A percentile compares a stretch with the other conserved stretches of the same genome.
Conservation (phyloP, 2,888 invertebrate genomes). For the Drosophila ezoana region DNA sequence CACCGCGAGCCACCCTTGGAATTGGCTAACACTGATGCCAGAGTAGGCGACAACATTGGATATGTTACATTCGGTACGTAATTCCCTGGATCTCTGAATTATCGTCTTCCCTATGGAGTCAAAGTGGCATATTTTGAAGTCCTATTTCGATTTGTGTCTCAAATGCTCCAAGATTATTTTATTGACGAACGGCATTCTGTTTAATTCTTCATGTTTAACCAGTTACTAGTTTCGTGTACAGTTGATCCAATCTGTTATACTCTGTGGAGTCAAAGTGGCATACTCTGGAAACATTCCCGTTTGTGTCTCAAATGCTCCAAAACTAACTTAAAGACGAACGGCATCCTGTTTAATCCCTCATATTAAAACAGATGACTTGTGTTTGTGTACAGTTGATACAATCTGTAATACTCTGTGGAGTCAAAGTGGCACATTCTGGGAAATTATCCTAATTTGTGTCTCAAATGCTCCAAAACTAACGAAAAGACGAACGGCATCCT, state of each 20-base stretch:
- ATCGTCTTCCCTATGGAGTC: slow-evolving; percentile 18
- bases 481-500: slow-evolving; percentile 43
- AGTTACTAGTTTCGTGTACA: slow-evolving; percentile 44
- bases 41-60: slow-evolving; percentile 98
- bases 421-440: slow-evolving; percentile 44
- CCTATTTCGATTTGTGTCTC: slow-evolving; percentile 39
- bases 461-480: slow-evolving; percentile 51
- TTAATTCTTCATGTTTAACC: slow-evolving; percentile 21
- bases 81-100: neutral
- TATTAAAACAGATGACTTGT: slow-evolving; percentile 57
- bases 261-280: slow-evolving; percentile 53
- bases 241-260: neutral
- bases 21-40: slow-evolving; percentile 96
- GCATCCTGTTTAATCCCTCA: slow-evolving; percentile 46
- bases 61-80: slow-evolving; percentile 98
- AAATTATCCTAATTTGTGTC: slow-evolving; percentile 18
- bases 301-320: slow-evolving; percentile 68
- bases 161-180: slow-evolving; percentile 45
- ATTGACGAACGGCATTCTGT: slow-evolving; percentile 46
- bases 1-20: slow-evolving; percentile 99
- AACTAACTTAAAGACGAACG: slow-evolving; percentile 32
- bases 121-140: slow-evolving; percentile 50
- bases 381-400: slow-evolving; percentile 23
- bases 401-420: slow-evolving; percentile 24
- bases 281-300: slow-evolving; percentile 30